Base-by-base conservation (phyloP, 2,888 invertebrate genomes). In the Strigamia transsilvanica region DNA sequence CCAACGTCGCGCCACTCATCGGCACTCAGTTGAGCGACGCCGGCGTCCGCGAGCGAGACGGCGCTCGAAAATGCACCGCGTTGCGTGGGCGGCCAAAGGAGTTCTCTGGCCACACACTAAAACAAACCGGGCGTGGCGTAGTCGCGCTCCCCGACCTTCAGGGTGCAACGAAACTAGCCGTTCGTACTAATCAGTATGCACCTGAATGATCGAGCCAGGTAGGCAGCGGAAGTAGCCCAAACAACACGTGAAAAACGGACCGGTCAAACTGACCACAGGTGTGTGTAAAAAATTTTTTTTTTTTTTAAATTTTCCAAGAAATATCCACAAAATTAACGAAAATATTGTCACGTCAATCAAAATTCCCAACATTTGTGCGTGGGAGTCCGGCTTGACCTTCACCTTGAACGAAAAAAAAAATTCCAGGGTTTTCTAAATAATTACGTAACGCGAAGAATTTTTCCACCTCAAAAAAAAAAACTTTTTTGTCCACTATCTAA, bases 211-310 rank as follows among this genome's bases (percentile, higher is more conserved):
- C 61, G 18, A 18, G 61, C 61, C 21, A 66, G 23, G 61, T 66
- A 66, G 61, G 61, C 61, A 66, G 61, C 61, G 61, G 61, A 66
- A 66, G 61, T 66, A 15, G 46, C n/a, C 15, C 18, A 66, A 66
- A 66, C 21, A 66, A 18, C 61, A 23, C 23, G 61, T 66, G 61
- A 66, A 23, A 12, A 3, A 27, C 27, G 21, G 0, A 23, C 4
- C 23, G 18, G 61, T 12, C n/a, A n/a, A n/a, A 46, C 46, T 46
- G 46, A 7, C 61, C 61, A 66, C 61, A 66, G 61, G 61, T 66
- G 23, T 23, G 61, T 12, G 23, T 23, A 21, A 27, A 1, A 27
- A 27, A n/a, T n/a, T n/a, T n/a, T n/a, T n/a, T n/a, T n/a, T n/a
- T n/a, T n/a, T n/a, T n/a, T n/a, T n/a, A n/a, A n/a, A 34, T 34